Conservation (phyloP, 2,888 invertebrate genomes). For the Odontocerum albicorne region DNA sequence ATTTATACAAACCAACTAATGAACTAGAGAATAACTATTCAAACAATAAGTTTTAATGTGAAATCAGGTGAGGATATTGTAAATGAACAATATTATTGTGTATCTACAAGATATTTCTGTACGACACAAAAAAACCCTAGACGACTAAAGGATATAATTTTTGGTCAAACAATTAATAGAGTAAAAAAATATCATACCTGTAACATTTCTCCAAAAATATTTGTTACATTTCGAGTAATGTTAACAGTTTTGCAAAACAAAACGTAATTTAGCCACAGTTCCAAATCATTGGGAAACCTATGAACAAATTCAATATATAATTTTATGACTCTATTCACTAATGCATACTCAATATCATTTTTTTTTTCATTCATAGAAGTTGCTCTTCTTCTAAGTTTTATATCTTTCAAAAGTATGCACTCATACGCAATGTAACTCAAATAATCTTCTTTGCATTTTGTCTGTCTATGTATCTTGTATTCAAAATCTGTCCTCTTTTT, state of each 20-base stretch:
- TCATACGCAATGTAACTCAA: constrained; percentile 72
- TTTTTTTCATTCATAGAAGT: constrained; percentile 61
- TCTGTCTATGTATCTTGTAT: constrained; percentile 68
- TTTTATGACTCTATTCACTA: constrained; percentile 71
- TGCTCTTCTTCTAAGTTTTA: constrained; percentile 63
- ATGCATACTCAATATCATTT: constrained; percentile 66
- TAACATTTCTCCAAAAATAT: constrained; percentile 62
- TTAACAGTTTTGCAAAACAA: constrained; percentile 74
- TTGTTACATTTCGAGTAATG: constrained; percentile 56
- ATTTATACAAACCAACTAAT: too few species aligned
- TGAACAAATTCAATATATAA: constrained; percentile 71
- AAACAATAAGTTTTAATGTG: too few species aligned
- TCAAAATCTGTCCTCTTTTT: constrained; percentile 72
- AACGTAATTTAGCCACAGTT: constrained; percentile 77
- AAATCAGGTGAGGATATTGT: too few species aligned
- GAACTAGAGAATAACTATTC: too few species aligned
- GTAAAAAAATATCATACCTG: constrained; percentile 51
- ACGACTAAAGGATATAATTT: not conserved
- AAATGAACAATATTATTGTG: too few species aligned
- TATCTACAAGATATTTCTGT: too few species aligned
- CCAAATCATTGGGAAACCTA: constrained; percentile 70
- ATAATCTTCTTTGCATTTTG: constrained; percentile 71
- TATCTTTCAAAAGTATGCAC: constrained; percentile 65
- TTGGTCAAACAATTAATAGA: not conserved
- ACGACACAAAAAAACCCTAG: too few species aligned